phyloP scores from a whole-genome alignment of 1,140 invertebrate species.

The Aphaenogaster floridana region DNA sequence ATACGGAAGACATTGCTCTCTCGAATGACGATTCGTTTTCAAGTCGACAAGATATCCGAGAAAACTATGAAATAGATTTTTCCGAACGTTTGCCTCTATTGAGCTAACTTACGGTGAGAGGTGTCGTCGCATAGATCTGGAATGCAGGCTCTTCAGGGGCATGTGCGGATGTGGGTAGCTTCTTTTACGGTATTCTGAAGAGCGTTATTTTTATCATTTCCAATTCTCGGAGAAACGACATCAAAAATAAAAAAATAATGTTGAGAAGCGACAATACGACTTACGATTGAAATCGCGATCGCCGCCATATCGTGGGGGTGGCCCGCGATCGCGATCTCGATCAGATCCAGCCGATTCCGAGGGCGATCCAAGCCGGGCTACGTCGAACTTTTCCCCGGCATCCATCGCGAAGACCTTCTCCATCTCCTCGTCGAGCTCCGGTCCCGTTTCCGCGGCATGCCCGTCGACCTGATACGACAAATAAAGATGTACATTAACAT shows the following conservation, averaged over 20 bases:
- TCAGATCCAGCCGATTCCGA: constrained; percentile 86
- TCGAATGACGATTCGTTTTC: constrained; percentile 4
- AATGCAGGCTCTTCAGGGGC: constrained; percentile 88
- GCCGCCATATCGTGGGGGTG: constrained; percentile 86
- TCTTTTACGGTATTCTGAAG: constrained; percentile 89
- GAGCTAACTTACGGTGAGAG: constrained; percentile 84
- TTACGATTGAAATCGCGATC: constrained; percentile 87
- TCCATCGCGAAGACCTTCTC: constrained; percentile 91
- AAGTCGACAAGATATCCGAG: background rate
- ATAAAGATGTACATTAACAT: background rate
- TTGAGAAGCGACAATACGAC: constrained; percentile 65
- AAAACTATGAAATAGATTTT: background rate
- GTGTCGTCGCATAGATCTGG: constrained; percentile 86
- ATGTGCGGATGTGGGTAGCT: constrained; percentile 90
- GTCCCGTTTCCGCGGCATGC: constrained; percentile 89
- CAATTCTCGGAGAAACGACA: background rate
- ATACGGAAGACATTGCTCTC: background rate
- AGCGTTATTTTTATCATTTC: background rate
- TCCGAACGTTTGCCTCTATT: background rate
- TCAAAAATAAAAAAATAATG: background rate
- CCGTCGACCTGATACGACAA: constrained; percentile 84
- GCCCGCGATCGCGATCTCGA: constrained; percentile 86
- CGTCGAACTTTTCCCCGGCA: constrained; percentile 89
- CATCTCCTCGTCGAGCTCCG: constrained; percentile 92
- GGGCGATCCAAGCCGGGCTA: constrained; percentile 87